Conservation (phyloP, 2,113 vertebrate genomes). For the Poeciliopsis turrubarensis region DNA sequence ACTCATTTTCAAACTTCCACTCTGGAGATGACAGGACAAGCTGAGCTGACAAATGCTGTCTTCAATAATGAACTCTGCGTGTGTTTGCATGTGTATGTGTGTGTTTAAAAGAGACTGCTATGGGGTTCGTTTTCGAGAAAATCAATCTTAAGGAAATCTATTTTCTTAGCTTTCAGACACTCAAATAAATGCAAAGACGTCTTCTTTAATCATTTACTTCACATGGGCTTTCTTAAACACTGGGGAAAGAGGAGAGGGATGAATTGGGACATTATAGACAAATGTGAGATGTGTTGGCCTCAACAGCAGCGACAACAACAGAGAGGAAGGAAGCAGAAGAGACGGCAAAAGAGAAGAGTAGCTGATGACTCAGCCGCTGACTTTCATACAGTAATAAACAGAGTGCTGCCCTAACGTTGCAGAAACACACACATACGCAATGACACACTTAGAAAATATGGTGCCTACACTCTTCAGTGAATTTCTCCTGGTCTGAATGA, state of each 20-base stretch:
- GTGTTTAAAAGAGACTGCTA: not conserved
- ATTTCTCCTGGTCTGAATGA: conserved; percentile 6
- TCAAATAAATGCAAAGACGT: conserved; percentile 18
- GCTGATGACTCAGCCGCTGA: conserved; percentile 54
- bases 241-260: conserved; percentile 7
- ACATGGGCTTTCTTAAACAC: conserved; percentile 1
- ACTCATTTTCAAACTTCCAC: conserved; percentile 3
- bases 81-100: not conserved
- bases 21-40: conserved; percentile 21
- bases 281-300: conserved; percentile 25
- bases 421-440: conserved; percentile 3
- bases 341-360: conserved; percentile 14
- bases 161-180: conserved; percentile 44
- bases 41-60: conserved; percentile 23
- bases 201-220: conserved; percentile 44
- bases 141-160: conserved; percentile 46
- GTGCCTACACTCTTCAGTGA: not conserved
- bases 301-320: conserved; percentile 25
- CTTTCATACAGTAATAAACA: conserved; percentile 35
- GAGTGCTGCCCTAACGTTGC: conserved; percentile 24
- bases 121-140: conserved; percentile 40
- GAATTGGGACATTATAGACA: conserved; percentile 38
- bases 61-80: conserved; percentile 18
- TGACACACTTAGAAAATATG: conserved; percentile 3
- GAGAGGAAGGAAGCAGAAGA: conserved; percentile 1